Evolutionary conservation across 1,140 invertebrate genomes (phyloP), one percentile per base, ranked within the genome.

Genomic region (Leguminivora glycinivorella): DNA sequence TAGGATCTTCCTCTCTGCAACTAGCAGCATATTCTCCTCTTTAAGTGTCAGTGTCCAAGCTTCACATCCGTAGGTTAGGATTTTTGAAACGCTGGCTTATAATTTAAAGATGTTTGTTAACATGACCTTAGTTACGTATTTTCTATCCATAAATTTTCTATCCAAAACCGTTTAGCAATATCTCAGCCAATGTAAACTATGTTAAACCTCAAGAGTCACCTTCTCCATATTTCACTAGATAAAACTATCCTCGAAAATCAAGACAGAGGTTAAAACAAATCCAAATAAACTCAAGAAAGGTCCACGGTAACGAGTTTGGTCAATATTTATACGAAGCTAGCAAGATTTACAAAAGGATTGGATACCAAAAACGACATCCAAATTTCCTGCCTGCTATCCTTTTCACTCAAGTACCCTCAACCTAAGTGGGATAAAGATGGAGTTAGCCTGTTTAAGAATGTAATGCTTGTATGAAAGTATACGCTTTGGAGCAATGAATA

Each of bases 181-280:
- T 52, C 22, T 22, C 17, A 52, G 43, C 17, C 47, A 22, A 43
- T n/a, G 40, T 43, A 43, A 34, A 7, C 31, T 10, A 38, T 38
- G 4, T 2, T 38, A 43, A 52, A 22, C 47, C 47, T 22, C 47
- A 52, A 22, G 10, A 22, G 47, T 52, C 47, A 52, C n/a, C 29
- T 29, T 17, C 4, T 58, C n/a, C 25, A 63, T 63, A 63, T 63
- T 63, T 63, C 58, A 63, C 58, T 4, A 17, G 14, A 29, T 29
- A 63, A 63, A 63, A 63, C 58, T 34, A 63, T 29, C 58, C 58
- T 29, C 58, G 25, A 31, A 63, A 63, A 63, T 63, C 58, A 63
- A 63, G 58, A 63, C 58, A 63, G 58, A 63, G 58, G 58, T 63
- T 63, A 34, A 29, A 14, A 63, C 58, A 63, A 63, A 63, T 63